Conservation (phyloP, 64 coral and sea anemone genomes). For the Acropora tenuis region DNA sequence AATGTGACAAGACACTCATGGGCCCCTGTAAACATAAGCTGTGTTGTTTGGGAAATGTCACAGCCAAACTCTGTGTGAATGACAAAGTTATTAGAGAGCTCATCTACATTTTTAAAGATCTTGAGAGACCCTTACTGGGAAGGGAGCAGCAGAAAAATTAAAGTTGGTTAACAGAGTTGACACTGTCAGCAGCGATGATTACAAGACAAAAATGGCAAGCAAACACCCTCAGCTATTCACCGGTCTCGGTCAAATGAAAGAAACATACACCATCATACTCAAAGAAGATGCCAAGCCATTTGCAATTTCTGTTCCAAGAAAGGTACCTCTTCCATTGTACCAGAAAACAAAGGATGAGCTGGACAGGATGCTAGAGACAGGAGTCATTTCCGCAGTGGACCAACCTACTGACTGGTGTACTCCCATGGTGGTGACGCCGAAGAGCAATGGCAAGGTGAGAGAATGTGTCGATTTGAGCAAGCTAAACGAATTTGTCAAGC, state of each 20-base stretch:
- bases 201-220: neutral
- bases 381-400: neutral
- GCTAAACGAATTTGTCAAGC: constrained; percentile 7
- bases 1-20: neutral
- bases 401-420: constrained; percentile 43
- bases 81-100: neutral
- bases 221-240: constrained; percentile 62
- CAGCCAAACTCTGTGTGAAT: neutral
- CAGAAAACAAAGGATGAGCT: neutral
- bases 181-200: neutral
- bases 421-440: constrained; percentile 5
- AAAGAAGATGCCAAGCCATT: constrained; percentile 32
- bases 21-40: neutral
- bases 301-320: neutral
- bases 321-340: neutral
- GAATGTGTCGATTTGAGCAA: neutral
- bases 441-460: constrained; percentile 29
- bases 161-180: neutral
- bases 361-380: neutral
- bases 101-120: neutral
- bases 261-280: constrained; percentile 49
- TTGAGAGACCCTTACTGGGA: neutral
- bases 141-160: neutral
- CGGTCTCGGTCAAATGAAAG: constrained; percentile 56
- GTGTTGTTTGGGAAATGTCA: neutral